phyloP scores from a whole-genome alignment of 2,797 vertebrate species.

The Agapornis canus region DNA sequence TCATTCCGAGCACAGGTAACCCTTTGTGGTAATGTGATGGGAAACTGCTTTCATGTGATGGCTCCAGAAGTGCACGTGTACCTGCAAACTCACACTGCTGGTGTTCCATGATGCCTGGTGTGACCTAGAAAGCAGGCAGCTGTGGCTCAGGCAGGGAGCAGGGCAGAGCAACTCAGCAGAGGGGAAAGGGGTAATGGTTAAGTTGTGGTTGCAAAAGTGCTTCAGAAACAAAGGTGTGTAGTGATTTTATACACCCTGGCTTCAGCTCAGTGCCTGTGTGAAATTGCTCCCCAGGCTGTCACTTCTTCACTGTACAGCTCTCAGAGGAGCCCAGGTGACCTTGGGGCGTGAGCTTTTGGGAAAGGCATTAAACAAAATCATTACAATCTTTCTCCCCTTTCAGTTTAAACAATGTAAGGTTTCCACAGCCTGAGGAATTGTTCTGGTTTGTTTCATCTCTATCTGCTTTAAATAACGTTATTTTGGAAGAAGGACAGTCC shows the following conservation, averaged over 20 bases:
- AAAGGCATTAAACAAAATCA: not conserved
- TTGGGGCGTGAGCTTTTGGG: not conserved
- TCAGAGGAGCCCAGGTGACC: not conserved
- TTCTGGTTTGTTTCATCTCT: not conserved
- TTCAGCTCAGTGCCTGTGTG: not conserved
- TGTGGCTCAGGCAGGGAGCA: not conserved
- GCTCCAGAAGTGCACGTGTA: fast-evolving
- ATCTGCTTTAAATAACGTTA: not conserved
- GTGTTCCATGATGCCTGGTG: fast-evolving
- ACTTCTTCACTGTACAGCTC: not conserved
- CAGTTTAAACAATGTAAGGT: not conserved
- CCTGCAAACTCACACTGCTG: not conserved
- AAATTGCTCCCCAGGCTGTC: not conserved
- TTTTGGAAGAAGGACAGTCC: not conserved
- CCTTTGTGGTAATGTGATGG: not conserved
- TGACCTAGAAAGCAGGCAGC: not conserved
- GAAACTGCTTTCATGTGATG: not conserved
- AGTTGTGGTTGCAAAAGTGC: not conserved
- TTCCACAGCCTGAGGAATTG: not conserved
- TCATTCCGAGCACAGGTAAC: not conserved
- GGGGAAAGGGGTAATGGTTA: not conserved
- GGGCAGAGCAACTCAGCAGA: fast-evolving
- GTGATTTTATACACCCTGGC: not conserved
- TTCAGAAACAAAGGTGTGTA: not conserved
- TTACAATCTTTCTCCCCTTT: fast-evolving